Percentiles rank a stretch among this genome's conserved stretches.
phyloP scores from a whole-genome alignment of 2,888 invertebrate genomes.

The Carabus problematicus region DNA sequence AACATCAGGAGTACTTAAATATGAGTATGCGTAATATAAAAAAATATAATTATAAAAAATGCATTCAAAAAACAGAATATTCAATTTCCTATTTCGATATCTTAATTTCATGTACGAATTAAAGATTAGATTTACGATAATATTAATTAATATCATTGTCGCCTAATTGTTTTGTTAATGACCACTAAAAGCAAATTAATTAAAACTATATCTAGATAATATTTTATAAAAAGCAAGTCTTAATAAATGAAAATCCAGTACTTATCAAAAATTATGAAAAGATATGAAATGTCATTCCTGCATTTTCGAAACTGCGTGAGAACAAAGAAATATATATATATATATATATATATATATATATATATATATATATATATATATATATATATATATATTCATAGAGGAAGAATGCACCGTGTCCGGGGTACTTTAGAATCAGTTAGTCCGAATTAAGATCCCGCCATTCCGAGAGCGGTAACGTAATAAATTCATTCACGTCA shows the following conservation, averaged over 20 bases:
- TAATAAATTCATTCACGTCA: slow-evolving; percentile 36
- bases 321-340: too few species aligned
- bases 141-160: not conserved
- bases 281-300: too few species aligned
- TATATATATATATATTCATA: too few species aligned
- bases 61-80: not conserved
- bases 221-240: too few species aligned
- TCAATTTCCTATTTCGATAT: slow-evolving; percentile 5
- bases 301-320: too few species aligned
- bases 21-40: not conserved
- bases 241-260: too few species aligned
- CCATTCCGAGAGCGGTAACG: not conserved
- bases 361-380: too few species aligned
- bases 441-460: slow-evolving; percentile 16
- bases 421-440: slow-evolving; percentile 1
- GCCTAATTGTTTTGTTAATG: slow-evolving; percentile 3
- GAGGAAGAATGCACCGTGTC: not conserved
- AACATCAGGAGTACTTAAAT: not conserved
- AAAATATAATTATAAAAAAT: slow-evolving; percentile 11
- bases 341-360: too few species aligned
- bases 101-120: not conserved
- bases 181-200: not conserved
- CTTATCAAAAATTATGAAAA: too few species aligned
- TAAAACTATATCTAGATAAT: not conserved
- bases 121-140: slow-evolving; percentile 6